Evolutionary conservation across 2,797 vertebrate genomes (phyloP), one percentile per base, ranked within the genome.

Genomic region (Danio kyathit): DNA sequence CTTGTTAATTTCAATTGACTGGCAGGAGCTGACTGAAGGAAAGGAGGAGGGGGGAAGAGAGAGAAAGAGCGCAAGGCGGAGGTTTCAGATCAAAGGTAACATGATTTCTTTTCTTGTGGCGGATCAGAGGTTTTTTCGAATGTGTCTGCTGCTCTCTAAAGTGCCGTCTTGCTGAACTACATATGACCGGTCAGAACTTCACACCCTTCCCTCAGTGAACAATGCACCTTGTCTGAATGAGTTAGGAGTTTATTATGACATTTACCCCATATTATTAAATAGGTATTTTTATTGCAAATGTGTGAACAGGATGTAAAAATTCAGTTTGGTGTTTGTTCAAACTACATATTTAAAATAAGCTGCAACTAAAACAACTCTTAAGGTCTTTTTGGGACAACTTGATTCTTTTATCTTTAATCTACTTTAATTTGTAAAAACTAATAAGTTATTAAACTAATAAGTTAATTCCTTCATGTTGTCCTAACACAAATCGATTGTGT

Each of bases 41-140:
- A n/a, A 59, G 17, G 75, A 46, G 40, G 38, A 10, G 49, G 38
- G 54, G 12, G 66, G 3, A 29, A 21, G 9, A 9, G 13, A 38
- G 40, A 71, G 56, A 61, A 44, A 70, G 66, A 71, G 49, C 57
- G 48, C n/a, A 9, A 57, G 48, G 79, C 43, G 29, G 51, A 72
- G 59, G 72, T 73, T 76, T 76, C 43, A 83, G 82, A 83, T 83
- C 82, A 83, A 83, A 83, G 49, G 57, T 11, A 74, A 40, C 72
- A 75, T 51, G 65, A 80, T 83, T 83, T 43, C 77, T 83, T 79
- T 75, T 80, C 82, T 83, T 80, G 65, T 80, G 52, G 16, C 0
- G 60, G 71, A 83, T 83, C 78, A 76, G 51, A 84, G 82, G 43
- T 21, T 71, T 72, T 64, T 54, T 29, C 29, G 29, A 69, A 83